These are phyloP conservation scores for Mormoops blainvillei DNA, from an alignment of 2,113 vertebrate genomes.

Conservation along the genomic window DNA sequence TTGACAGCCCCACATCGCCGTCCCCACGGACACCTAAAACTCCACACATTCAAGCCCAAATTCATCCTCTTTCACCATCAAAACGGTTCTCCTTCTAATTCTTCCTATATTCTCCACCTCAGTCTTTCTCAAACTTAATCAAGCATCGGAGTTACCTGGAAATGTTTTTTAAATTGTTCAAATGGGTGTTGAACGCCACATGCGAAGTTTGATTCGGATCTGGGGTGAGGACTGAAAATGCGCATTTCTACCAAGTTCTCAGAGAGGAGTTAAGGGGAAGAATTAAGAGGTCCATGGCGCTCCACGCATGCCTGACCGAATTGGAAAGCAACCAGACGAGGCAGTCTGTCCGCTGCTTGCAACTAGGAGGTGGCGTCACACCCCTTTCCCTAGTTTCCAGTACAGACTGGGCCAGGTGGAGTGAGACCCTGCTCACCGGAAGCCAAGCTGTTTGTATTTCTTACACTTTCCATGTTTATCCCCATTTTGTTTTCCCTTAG, in stretches of 20 bases:
- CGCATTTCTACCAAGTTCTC: neutral
- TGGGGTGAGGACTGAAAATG: neutral
- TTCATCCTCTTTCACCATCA: neutral
- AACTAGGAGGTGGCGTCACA: neutral
- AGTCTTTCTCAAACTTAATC: neutral
- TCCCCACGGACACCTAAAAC: neutral
- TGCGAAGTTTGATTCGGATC: neutral
- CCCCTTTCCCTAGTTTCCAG: neutral
- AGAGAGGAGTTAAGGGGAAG: neutral
- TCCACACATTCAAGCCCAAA: neutral
- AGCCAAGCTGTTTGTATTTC: constrained; percentile 15
- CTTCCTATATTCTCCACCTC: neutral
- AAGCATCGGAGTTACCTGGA: neutral
- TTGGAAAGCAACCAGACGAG: neutral
- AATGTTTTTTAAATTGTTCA: neutral
- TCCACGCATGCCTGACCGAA: neutral
- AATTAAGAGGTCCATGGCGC: neutral
- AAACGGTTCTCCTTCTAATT: neutral
- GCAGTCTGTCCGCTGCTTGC: neutral
- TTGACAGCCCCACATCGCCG: neutral
- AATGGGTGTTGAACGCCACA: neutral
- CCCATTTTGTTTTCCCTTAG: neutral
- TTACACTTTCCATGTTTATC: neutral
- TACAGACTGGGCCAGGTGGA: neutral
- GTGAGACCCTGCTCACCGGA: neutral